A percentile compares a stretch with the other conserved stretches of the same genome.
phyloP scores from a whole-genome alignment of 2,888 invertebrate species.

The Lysandra coridon region DNA sequence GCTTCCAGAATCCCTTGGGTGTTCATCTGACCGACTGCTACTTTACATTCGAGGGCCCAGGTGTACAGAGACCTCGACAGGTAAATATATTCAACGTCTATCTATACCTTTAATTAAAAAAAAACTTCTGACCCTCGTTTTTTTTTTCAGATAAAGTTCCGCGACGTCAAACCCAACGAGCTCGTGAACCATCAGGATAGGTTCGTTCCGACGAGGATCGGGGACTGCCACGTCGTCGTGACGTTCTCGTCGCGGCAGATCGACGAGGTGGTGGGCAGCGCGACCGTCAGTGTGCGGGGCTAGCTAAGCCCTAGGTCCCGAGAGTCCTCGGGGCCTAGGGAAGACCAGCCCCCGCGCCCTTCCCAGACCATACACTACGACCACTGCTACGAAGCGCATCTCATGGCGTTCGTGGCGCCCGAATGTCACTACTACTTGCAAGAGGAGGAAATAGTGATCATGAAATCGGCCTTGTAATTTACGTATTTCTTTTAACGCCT shows the following conservation, averaged over 20 bases:
- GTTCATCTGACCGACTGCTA: slow-evolving; percentile 83
- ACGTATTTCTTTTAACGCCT: neutral
- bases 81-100: slow-evolving; percentile 48
- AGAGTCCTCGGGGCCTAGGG: slow-evolving; percentile 54
- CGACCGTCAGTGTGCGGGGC: slow-evolving; percentile 76
- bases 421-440: slow-evolving; percentile 67
- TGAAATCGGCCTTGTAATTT: slow-evolving; percentile 58
- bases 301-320: slow-evolving; percentile 73
- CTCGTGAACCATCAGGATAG: slow-evolving; percentile 82
- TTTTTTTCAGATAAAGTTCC: slow-evolving; percentile 67
- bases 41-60: slow-evolving; percentile 86
- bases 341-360: slow-evolving; percentile 60
- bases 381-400: slow-evolving; percentile 51
- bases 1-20: slow-evolving; percentile 85
- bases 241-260: slow-evolving; percentile 84
- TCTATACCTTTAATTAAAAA: neutral
- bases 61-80: slow-evolving; percentile 82
- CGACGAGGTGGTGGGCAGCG: slow-evolving; percentile 82
- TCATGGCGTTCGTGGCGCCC: slow-evolving; percentile 60
- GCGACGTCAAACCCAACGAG: slow-evolving; percentile 83
- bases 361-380: slow-evolving; percentile 63
- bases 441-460: slow-evolving; percentile 68
- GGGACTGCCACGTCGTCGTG: slow-evolving; percentile 83
- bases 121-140: neutral
- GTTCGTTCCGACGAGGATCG: slow-evolving; percentile 80